Conservation (phyloP, 2,113 vertebrate genomes). For the Equus quagga region DNA sequence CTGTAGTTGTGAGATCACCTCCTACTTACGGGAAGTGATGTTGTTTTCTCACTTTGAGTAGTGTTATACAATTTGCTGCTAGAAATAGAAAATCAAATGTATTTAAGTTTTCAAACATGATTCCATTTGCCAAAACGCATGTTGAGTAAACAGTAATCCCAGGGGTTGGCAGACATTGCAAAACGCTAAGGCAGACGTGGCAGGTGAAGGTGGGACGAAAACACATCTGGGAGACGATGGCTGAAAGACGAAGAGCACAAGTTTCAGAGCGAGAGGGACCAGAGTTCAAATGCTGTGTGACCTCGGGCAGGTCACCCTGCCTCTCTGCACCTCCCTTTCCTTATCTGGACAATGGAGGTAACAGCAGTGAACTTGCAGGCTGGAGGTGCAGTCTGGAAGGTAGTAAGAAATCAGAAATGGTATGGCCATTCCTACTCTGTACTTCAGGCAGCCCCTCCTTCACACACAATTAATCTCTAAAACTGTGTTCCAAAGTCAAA, state of each 20-base stretch:
- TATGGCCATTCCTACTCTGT: background rate
- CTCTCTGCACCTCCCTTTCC: background rate
- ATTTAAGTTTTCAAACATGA: background rate
- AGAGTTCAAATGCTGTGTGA: background rate
- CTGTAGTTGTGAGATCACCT: background rate
- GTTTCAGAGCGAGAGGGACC: background rate
- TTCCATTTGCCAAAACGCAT: background rate
- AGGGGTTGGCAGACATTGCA: fast-evolving
- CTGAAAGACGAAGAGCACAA: background rate
- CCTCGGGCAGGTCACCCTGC: background rate
- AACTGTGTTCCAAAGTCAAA: background rate
- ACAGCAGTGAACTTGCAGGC: background rate
- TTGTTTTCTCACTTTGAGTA: background rate
- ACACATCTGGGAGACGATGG: background rate
- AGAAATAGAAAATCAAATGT: background rate
- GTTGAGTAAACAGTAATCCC: background rate
- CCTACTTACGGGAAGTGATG: background rate
- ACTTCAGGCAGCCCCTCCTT: background rate
- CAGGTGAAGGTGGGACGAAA: fast-evolving
- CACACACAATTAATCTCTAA: background rate
- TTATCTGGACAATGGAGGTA: background rate
- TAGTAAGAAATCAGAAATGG: background rate
- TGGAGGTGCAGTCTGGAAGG: background rate
- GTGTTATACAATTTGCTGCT: background rate
- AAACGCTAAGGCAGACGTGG: background rate